Evolutionary conservation across 2,888 invertebrate species (phyloP), one percentile per base, ranked within the genome.

Genomic region (Drosophila subquinaria): DNA sequence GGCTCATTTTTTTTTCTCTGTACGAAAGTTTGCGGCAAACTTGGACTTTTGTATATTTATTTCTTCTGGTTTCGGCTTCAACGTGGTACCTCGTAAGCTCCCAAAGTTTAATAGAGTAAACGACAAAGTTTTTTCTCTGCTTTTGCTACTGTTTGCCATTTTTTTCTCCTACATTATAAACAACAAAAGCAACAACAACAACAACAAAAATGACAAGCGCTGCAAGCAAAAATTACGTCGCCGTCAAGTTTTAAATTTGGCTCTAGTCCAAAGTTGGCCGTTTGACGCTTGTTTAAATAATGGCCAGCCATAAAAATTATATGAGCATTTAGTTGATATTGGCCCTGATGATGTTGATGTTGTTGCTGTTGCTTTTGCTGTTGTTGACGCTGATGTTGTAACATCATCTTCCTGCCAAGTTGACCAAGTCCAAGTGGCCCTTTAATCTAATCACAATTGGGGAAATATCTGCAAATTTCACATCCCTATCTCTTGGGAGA

Each of bases 61-160:
- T 88, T 87, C 81, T 79, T 81, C 70, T 82, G 84, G 82, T 87
- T 88, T 85, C 79, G 76, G 82, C 88, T 73, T 76, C 75, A 79
- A 81, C 79, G 80, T 90, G 89, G 79, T 79, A 82, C 82, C 86
- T 85, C 87, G 90, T 88, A 90, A 91, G 90, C 91, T 90, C 79
- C 73, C 79, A 90, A 91, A 91, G 90, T 91, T 91, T 89, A 91
- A 90, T 91, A 90, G 87, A 91, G 91, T 90, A 91, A 91, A 90
- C 84, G 85, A 81, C 81, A 86, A 90, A 90, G 79, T 90, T 90
- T 83, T 74, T 74, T 76, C 70, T 77, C 57, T 77, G 78, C 77
- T 75, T 67, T 68, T 63, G 72, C 81, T 70, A 79, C 79, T 82
- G 78, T 64, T 69, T 79, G 69, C 65, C 65, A 63, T 69, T 80